Evolutionary conservation across 2,113 vertebrate genomes (phyloP), one percentile per base, ranked within the genome.

Genomic region (Gorsachius goisagi): DNA sequence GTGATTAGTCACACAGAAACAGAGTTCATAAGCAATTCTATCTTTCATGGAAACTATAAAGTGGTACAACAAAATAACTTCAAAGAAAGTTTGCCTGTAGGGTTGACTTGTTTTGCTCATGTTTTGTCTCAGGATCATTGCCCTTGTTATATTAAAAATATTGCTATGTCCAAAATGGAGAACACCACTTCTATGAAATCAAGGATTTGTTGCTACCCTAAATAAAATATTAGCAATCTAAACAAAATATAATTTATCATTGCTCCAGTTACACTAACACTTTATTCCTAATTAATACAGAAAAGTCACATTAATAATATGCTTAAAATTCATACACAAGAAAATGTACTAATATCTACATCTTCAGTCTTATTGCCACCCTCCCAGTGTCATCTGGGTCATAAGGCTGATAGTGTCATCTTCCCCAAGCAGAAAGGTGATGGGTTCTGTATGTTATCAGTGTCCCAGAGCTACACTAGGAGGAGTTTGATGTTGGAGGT

Each of bases 21-120:
- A 62, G 32, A 63, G 27, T 64, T 81, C 15, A 74, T 47, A 78
- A 56, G 17, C 6, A 91, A 26, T 71, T 71, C 27, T 9, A 10
- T 28, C 28, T 49, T 60, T 93, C 22, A 17, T 28, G 21, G 18
- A 45, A 80, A 12, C 8, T 77, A 44, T 58, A 44, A 80, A 84
- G 56, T n/a, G 5, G 19, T 58, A 44, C 11, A 11, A 75, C 9
- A 60, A 66, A 64, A 37, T 28, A 93, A 56, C 2, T 6, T 77
- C 3, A 16, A 21, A 85, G 5, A 49, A 90, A 74, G 8, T 78
- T 60, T 74, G 3, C 9, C 12, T 50, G 4, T 74, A 78, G 4
- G 5, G 28, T 60, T 0, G 0, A 33, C 4, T 27, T 53, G 5
- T 23, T 79, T 63, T 78, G 5, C 7, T 56, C 15, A 13, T 28